Conservation (phyloP, 2,113 vertebrate species). For the Platichthys flesus region DNA sequence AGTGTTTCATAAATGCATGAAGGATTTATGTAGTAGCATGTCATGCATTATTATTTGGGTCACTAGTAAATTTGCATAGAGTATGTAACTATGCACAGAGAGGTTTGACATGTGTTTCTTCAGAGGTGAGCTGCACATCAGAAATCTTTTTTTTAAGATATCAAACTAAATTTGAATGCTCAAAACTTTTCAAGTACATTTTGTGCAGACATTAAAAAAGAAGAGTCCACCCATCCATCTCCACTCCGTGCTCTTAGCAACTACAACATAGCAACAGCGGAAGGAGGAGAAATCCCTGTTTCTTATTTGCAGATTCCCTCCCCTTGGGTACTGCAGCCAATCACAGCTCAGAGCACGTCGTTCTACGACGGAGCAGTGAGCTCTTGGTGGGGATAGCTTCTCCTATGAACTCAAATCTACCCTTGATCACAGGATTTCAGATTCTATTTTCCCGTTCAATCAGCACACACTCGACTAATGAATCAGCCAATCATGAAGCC, state of each 20-base stretch:
- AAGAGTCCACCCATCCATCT: conserved; percentile 45
- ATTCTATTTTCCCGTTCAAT: conserved; percentile 63
- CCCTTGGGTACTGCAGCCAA: conserved; percentile 74
- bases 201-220: no score
- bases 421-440: conserved; percentile 64
- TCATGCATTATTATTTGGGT: conserved; percentile 17
- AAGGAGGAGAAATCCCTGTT: conserved; percentile 69
- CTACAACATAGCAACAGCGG: conserved; percentile 81
- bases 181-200: neutral
- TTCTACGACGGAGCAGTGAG: conserved; percentile 52
- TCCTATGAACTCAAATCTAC: conserved; percentile 62
- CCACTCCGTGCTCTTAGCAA: conserved; percentile 67
- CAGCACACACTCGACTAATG: conserved; percentile 36
- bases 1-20: conserved; percentile 15
- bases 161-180: no score
- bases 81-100: neutral
- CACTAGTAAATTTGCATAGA: conserved; percentile 6
- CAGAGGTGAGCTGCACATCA: neutral
- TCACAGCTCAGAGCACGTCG: conserved; percentile 72
- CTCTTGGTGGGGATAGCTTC: conserved; percentile 48
- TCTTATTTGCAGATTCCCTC: conserved; percentile 79
- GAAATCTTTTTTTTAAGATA: neutral
- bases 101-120: conserved; percentile 7
- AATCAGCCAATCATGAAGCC: conserved; percentile 55
- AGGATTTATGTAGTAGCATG: conserved; percentile 7